A percentile compares a stretch with the other conserved stretches of the same genome.
Conservation (phyloP, 2,797 vertebrate species). For the Momotus momota region DNA sequence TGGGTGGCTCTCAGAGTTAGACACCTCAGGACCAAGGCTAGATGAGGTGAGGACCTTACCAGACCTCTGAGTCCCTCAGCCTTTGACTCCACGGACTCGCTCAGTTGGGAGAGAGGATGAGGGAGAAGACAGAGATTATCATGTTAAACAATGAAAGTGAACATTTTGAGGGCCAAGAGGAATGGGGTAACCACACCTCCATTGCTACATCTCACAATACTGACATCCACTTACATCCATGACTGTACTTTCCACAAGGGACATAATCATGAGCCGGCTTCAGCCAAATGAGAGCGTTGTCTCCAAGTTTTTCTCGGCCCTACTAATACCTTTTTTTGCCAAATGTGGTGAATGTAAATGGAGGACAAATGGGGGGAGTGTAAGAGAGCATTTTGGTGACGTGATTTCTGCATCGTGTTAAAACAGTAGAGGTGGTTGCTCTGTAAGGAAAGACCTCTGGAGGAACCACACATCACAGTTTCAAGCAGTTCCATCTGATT, state of each 20-base stretch:
- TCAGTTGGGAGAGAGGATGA: background rate
- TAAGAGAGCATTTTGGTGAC: background rate
- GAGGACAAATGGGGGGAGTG: background rate
- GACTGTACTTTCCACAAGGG: accelerated
- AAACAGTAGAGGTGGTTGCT: background rate
- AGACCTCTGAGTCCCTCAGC: background rate
- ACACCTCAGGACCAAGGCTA: accelerated
- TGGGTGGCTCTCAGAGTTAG: background rate
- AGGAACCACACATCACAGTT: background rate
- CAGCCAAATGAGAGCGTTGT: background rate
- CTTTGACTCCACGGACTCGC: background rate
- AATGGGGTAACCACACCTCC: background rate
- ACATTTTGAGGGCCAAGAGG: background rate
- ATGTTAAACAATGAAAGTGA: background rate
- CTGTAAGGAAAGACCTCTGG: background rate
- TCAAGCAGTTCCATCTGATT: background rate
- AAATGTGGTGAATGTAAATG: background rate
- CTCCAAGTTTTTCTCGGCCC: background rate
- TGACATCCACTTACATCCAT: background rate
- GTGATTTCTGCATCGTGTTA: background rate
- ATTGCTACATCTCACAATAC: background rate
- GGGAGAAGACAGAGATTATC: background rate
- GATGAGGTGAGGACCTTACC: accelerated
- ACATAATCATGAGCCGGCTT: background rate
- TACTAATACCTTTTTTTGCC: background rate